Evolutionary conservation across 1,140 invertebrate species (phyloP).

Genomic region (Drosophila pandora): DNA sequence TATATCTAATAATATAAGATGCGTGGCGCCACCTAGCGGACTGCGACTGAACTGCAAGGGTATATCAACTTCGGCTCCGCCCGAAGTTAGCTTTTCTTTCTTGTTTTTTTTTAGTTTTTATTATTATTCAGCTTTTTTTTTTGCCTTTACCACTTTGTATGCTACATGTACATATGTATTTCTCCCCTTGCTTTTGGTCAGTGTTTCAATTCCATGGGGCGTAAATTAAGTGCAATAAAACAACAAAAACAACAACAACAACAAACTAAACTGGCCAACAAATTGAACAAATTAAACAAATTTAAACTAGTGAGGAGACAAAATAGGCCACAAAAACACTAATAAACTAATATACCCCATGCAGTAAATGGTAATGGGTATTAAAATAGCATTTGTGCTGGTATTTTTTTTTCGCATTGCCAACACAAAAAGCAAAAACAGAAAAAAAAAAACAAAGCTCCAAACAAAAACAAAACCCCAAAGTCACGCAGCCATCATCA

Average conservation of each 20-base stretch:
- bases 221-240: conserved; percentile 73
- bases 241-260: conserved; percentile 39
- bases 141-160: conserved; percentile 3
- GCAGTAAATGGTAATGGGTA: neutral
- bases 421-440: conserved; percentile 3
- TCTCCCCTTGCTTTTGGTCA: conserved; percentile 17
- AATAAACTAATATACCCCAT: neutral
- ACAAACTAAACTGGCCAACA: conserved; percentile 18
- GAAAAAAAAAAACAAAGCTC: conserved; percentile 7
- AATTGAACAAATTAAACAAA: conserved; percentile 33
- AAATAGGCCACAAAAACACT: neutral
- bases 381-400: conserved; percentile 8
- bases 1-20: too few relatives aligned
- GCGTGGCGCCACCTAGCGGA: too few relatives aligned
- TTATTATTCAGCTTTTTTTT: conserved; percentile 8
- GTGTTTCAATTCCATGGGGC: conserved; percentile 66
- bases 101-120: conserved; percentile 8
- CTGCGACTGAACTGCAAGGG: too few relatives aligned
- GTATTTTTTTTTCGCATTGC: neutral
- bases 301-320: conserved; percentile 8
- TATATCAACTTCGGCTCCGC: too few relatives aligned
- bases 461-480: conserved; percentile 28
- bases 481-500: conserved; percentile 37
- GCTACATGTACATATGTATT: neutral
- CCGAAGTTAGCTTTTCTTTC: too few relatives aligned